Evolutionary conservation across 1,140 invertebrate species (phyloP).

Genomic region (Prorops nasuta): DNA sequence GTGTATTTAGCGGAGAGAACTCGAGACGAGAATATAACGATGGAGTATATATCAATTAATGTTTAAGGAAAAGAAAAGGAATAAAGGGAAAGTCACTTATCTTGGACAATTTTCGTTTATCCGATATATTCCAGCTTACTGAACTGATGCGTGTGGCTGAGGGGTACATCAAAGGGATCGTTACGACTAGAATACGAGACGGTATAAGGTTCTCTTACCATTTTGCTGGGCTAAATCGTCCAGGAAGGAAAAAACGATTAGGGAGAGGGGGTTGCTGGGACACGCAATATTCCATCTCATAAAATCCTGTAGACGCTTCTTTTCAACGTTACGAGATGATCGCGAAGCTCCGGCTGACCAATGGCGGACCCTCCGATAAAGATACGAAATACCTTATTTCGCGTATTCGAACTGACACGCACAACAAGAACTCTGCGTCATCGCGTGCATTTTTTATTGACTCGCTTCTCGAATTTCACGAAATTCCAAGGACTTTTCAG

Average conservation of each 20-base stretch:
- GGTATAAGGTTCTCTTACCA: constrained; percentile 10
- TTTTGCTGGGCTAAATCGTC: constrained; percentile 17
- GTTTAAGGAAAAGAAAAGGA: not conserved
- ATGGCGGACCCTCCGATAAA: not conserved
- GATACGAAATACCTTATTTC: no score
- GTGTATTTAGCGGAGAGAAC: no score
- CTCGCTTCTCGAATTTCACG: no score
- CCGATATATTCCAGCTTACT: constrained; percentile 7
- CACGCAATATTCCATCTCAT: constrained; percentile 15
- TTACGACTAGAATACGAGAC: not conserved
- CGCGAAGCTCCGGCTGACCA: not conserved
- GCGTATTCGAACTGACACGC: no score
- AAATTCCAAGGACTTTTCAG: no score
- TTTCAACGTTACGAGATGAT: constrained; percentile 4
- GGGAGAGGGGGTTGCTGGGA: constrained; percentile 6
- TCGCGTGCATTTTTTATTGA: no score
- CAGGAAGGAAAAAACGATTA: constrained; percentile 17
- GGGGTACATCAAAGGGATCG: constrained; percentile 21
- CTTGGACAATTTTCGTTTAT: constrained; percentile 22
- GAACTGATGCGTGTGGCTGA: constrained; percentile 9
- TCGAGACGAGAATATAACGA: no score
- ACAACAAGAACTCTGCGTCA: no score
- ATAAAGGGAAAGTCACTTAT: constrained; percentile 2
- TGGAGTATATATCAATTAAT: no score
- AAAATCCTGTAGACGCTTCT: constrained; percentile 9